Base-by-base conservation (phyloP, 1,140 invertebrate species). In the Drosophila mauritiana region DNA sequence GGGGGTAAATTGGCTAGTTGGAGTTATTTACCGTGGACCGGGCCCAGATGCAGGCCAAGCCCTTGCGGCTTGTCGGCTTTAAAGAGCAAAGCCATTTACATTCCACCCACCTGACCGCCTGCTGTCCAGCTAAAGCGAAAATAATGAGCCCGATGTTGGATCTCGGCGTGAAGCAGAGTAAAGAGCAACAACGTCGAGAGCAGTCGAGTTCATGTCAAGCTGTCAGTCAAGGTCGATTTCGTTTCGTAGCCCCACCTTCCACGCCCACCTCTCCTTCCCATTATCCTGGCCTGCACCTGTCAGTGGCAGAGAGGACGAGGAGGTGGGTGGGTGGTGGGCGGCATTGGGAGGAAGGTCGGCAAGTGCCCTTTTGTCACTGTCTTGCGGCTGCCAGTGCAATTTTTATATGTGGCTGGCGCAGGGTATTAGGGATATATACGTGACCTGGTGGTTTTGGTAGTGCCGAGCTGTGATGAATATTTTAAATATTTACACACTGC, bases 211-310 rank as follows among this genome's bases (percentile, higher is more conserved):
- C 80, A 83, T 84, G 84, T 89, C 84, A 89, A 84, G 84, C 84
- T 89, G 84, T 84, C 84, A 89, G 84, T 89, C 84, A 89, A 89
- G 84, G 84, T 89, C 84, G 84, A 86, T 88, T 88, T 88, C 79
- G 79, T 80, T 82, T 88, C 64, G 55, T 27, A 25, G 31, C 46
- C 27, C 45, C 39, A 8, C 11, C 34, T 17, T 10, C 34, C 25
- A 43, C 17, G 11, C 20, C 51, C 48, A 15, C 54, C 31, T 22
- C n/a, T 25, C 5, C 20, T 10, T 48, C 13, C 46, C 22, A 7
- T 48, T 37, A 52, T 49, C 61, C 39, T 53, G 63, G 56, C 78
- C 45, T 78, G 78, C 80, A 78, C 62, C 80, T 76, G 75, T 78
- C 54, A 54, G 55, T 55, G 61, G 48, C 72, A 72, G 17, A 59